Evolutionary conservation across 2,113 vertebrate species (phyloP).

Genomic region (Solenodon paradoxus): DNA sequence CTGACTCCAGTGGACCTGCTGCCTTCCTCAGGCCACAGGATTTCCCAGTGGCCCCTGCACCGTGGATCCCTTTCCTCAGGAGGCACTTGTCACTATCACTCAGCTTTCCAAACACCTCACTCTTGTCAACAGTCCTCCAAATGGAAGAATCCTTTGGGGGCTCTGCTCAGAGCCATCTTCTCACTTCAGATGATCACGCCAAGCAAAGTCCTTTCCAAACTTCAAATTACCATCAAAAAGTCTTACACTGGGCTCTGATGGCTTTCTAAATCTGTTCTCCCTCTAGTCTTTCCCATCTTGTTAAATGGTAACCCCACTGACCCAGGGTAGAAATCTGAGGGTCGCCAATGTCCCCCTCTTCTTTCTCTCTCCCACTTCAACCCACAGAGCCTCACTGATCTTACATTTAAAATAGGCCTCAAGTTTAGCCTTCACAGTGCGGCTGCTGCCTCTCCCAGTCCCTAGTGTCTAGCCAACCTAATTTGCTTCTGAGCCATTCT

Average conservation of each 20-base stretch:
- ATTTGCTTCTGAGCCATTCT: neutral
- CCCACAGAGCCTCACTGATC: neutral
- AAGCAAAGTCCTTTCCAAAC: neutral
- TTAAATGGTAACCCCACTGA: neutral
- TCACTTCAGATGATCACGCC: neutral
- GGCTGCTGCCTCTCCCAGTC: neutral
- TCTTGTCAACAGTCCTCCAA: neutral
- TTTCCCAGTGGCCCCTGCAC: rapidly evolving
- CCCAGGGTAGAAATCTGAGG: neutral
- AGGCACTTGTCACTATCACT: neutral
- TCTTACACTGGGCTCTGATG: too few species aligned
- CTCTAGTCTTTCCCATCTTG: neutral
- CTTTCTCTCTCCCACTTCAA: neutral
- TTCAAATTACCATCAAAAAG: neutral
- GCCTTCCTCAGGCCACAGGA: neutral
- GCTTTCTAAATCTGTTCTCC: neutral
- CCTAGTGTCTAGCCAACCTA: neutral
- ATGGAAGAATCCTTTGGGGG: neutral
- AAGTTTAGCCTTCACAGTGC: neutral
- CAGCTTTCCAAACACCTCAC: neutral
- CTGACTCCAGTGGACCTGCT: neutral
- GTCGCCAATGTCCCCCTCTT: neutral
- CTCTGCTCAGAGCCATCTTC: neutral
- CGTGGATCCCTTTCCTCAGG: neutral
- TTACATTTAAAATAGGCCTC: neutral